Base-by-base conservation (phyloP, 2,113 vertebrate genomes). In the Otus sunia region DNA sequence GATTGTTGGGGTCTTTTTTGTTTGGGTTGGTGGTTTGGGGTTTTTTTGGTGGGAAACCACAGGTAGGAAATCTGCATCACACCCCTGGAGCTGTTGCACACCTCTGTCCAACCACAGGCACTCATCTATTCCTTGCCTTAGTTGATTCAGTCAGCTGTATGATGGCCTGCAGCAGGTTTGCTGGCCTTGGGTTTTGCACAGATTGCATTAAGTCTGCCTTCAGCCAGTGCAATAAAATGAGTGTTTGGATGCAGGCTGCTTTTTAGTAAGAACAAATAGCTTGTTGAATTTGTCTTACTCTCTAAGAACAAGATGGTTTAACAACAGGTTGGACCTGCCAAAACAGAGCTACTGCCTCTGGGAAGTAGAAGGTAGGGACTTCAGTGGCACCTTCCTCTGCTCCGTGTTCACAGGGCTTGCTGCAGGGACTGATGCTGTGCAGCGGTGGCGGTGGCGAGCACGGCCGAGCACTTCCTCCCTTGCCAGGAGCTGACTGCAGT, bases 391-490 rank as follows among this genome's bases (percentile, higher is more conserved):
- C 34, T 50, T 80, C 34, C 39, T 53, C 13, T 11, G 27, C 13
- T 25, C 41, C 16, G 15, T 25, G 15, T 50, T 56, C 6, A 5
- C 47, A 26, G 64, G 34, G 50, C 14, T 73, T 9, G 53, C 52
- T 88, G 47, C 79, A 15, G 37, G 55, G 37, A 21, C 55, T 6
- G 12, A 15, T 25, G 55, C 71, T 56, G 47, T 4, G 34, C 50
- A 52, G 25, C 0, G 3, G 32, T 23, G 14, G 25, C 0, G 3
- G 32, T 23, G 14, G 36, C 1, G 6, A 43, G 45, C 49, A 9
- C 0, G 1, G 37, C 20, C 0, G 1, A 85, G 53, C 0, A 2
- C 37, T 79, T 78, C 72, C 62, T 68, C 52, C 36, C 29, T 16
- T 59, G 37, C 79, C 22, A 12, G n/a, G 55, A 88, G 10, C 39